Conservation (phyloP, 2,113 vertebrate genomes). For the Pelobates fuscus region DNA sequence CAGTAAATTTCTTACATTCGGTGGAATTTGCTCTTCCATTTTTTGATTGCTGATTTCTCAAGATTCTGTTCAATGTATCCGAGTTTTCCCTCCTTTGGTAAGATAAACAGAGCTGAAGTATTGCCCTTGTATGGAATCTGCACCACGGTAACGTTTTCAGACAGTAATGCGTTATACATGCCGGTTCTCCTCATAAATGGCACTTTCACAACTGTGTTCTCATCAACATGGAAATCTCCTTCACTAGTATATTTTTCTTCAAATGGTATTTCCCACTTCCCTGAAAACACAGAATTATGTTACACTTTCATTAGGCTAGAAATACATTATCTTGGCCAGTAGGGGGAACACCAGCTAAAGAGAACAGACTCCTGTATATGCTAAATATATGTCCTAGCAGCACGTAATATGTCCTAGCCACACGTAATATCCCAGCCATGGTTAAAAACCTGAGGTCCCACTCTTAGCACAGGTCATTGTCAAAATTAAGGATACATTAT, state of each 20-base stretch:
- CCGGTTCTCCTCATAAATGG: slow-evolving; percentile 42
- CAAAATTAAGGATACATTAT: too few relatives aligned
- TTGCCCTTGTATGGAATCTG: slow-evolving; percentile 80
- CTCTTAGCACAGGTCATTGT: too few relatives aligned
- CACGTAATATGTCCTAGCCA: too few relatives aligned
- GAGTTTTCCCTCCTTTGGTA: slow-evolving; percentile 79
- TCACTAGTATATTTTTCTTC: slow-evolving; percentile 53
- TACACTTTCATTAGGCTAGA: too few relatives aligned
- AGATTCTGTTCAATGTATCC: slow-evolving; percentile 68
- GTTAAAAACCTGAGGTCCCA: too few relatives aligned
- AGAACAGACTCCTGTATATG: too few relatives aligned
- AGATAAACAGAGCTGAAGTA: slow-evolving; percentile 80
- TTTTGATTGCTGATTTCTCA: slow-evolving; percentile 55
- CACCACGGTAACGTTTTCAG: slow-evolving; percentile 70
- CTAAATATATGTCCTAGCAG: too few relatives aligned
- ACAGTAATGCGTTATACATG: slow-evolving; percentile 66
- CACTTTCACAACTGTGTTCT: slow-evolving; percentile 51
- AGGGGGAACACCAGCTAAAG: too few relatives aligned
- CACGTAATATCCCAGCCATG: too few relatives aligned
- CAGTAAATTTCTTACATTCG: slow-evolving; percentile 60
- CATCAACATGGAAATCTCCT: slow-evolving; percentile 58
- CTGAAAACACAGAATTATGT: slow-evolving; percentile 32
- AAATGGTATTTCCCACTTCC: slow-evolving; percentile 71
- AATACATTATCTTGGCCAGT: too few relatives aligned
- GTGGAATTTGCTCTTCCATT: slow-evolving; percentile 58